These are phyloP conservation scores for Petrolisthes cinctipes DNA, from an alignment of 2,888 invertebrate genomes.

Conservation along the genomic window DNA sequence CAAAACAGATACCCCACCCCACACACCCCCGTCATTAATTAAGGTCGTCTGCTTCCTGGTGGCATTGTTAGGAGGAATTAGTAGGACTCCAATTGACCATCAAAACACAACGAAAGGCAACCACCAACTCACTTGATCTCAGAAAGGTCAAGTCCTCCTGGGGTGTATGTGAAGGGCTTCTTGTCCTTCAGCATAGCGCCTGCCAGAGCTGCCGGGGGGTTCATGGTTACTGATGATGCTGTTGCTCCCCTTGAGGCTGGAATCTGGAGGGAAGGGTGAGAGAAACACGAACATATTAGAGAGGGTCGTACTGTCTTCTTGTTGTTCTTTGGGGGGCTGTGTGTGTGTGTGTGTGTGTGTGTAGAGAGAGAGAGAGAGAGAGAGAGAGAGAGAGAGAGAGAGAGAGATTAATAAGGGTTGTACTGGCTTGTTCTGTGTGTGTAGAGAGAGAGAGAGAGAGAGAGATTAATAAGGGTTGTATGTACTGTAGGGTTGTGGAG, in stretches of 20 bases:
- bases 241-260: too few species aligned
- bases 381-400: not conserved
- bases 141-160: conserved; percentile 90
- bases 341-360: not conserved
- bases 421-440: not conserved
- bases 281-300: not conserved
- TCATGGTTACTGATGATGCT: conserved; percentile 27
- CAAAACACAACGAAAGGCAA: not conserved
- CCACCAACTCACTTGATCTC: conserved; percentile 77
- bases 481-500: too few species aligned
- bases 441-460: not conserved
- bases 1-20: too few species aligned
- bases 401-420: not conserved
- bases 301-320: not conserved
- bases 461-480: not conserved
- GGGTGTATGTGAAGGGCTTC: conserved; percentile 96
- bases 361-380: not conserved
- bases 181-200: conserved; percentile 95
- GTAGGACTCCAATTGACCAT: too few species aligned
- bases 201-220: conserved; percentile 84
- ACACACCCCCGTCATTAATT: too few species aligned
- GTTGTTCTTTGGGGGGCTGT: not conserved
- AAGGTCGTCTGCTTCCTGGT: too few species aligned
- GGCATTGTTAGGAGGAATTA: too few species aligned
- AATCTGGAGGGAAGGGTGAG: conserved; percentile 24